Conservation (phyloP, 2,797 vertebrate species). For the Forpus xanthops region DNA sequence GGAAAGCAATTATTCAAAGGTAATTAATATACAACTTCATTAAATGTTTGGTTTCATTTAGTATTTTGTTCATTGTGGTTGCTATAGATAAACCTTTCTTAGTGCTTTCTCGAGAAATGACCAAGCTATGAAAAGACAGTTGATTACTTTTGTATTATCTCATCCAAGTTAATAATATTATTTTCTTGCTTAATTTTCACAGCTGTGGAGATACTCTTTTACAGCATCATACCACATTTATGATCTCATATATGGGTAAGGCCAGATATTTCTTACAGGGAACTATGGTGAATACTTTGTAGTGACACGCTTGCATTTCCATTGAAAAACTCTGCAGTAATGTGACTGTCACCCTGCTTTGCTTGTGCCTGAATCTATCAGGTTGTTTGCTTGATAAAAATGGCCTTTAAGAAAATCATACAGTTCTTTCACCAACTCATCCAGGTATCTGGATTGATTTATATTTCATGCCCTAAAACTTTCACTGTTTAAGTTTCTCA, state of each 20-base stretch:
- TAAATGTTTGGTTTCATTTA: background rate
- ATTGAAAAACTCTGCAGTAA: background rate
- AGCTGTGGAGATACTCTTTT: slow-evolving; percentile 96
- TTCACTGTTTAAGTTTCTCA: background rate
- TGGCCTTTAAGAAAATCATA: background rate
- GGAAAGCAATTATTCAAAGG: slow-evolving; percentile 95
- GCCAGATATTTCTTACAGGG: background rate
- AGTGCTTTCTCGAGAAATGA: background rate
- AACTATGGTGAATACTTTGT: background rate
- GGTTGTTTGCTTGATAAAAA: background rate
- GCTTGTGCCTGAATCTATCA: background rate
- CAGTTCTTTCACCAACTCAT: background rate
- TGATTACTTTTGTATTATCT: background rate
- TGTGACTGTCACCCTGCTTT: background rate
- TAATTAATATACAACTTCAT: slow-evolving; percentile 66
- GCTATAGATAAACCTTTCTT: background rate
- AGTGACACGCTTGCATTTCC: background rate
- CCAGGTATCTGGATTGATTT: background rate
- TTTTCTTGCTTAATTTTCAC: slow-evolving; percentile 61
- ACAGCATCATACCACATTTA: slow-evolving; percentile 92
- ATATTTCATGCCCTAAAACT: background rate
- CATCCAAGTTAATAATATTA: background rate
- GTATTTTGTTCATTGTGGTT: background rate
- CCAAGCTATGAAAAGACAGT: background rate
- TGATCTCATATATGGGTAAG: slow-evolving; percentile 85